Evolutionary conservation across 2,888 invertebrate species (phyloP), one percentile per base, ranked within the genome.

Genomic region (Phyllotreta cruciferae): DNA sequence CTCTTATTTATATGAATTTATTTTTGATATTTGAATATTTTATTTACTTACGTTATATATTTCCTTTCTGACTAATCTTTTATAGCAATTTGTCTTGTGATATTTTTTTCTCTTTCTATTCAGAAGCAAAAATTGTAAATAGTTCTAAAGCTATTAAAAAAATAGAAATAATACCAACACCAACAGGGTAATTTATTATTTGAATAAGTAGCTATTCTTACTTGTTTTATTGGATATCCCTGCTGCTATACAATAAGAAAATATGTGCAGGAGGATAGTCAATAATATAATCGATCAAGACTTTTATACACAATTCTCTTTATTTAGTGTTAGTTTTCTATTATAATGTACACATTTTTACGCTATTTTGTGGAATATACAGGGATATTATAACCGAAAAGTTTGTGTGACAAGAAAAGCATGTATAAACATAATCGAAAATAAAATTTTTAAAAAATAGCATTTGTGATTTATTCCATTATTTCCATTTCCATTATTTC

Each of bases 281-380:
- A 47, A 14, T 9, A 8, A 45, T 11, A 11, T 10, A 47, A 14
- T 34, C 24, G 24, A 24, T 24, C 24, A 24, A 24, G 24, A 24
- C 24, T 24, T 24, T 24, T 24, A 24, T 24, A 24, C 24, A 24
- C 24, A 24, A 24, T 24, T 24, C 24, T 24, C 4, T 24, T 24
- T 24, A 24, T 14, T 47, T 47, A 9, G 9, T 6, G 6, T 11
- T 10, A 44, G n/a, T 64, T 64, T 57, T 60, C 65, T 66, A 13
- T 62, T 42, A 56, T 60, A 37, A 60, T 38, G 60, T 62, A 10
- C 39, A 47, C 24, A 49, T 8, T 35, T 67, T 70, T 66, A 63
- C 68, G 67, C 69, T 70, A 70, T 71, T 70, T 75, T 71, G 72
- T 73, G 74, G 76, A 74, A 73, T 70, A 73, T 75, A 76, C 76